Percentiles rank a stretch among this genome's conserved stretches.
phyloP scores from a whole-genome alignment of 2,888 invertebrate species.

The Nebria salina region DNA sequence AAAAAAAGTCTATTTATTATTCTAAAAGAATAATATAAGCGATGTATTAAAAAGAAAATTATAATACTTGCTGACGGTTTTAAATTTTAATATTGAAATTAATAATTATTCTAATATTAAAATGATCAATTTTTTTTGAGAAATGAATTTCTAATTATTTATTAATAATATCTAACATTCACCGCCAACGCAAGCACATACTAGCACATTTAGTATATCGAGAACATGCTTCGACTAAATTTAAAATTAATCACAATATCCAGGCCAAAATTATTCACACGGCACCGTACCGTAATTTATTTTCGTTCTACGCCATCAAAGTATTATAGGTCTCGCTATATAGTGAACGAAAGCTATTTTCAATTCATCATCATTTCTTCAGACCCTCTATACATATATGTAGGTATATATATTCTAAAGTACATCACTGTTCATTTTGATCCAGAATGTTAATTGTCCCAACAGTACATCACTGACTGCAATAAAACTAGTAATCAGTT shows the following conservation, averaged over 20 bases:
- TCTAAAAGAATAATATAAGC: too few species aligned
- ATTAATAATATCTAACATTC: not conserved
- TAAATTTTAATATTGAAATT: too few species aligned
- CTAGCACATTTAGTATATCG: not conserved
- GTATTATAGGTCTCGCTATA: not conserved
- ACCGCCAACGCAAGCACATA: not conserved
- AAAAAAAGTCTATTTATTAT: too few species aligned
- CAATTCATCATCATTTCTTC: not conserved
- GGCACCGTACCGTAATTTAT: constrained; percentile 33
- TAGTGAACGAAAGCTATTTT: not conserved
- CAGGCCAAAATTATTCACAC: constrained; percentile 43
- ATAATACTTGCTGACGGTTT: too few species aligned
- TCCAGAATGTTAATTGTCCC: not conserved
- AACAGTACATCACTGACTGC: not conserved
- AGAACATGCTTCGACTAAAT: constrained; percentile 20
- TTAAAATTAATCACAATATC: constrained; percentile 39
- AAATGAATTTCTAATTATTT: not conserved
- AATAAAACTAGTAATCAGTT: not conserved
- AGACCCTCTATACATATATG: too few species aligned
- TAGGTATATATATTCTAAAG: too few species aligned
- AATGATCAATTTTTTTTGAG: not conserved
- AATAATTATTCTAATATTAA: not conserved
- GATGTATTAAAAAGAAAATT: too few species aligned
- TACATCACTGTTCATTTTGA: too few species aligned
- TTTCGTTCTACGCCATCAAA: not conserved